Evolutionary conservation across 1,140 invertebrate genomes (phyloP).

Genomic region (Aradophagus sp.): DNA sequence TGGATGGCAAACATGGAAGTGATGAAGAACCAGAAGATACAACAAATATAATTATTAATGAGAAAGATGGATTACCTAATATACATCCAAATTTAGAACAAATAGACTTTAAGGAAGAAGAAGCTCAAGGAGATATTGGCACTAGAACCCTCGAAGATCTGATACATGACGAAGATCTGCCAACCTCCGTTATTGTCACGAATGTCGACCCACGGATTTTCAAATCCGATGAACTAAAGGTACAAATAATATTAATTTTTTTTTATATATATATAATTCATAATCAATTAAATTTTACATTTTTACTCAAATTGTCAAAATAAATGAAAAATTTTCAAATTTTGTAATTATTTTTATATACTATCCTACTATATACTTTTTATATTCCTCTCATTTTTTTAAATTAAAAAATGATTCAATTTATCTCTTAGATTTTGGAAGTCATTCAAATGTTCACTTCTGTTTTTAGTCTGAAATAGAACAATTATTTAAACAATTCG

Average conservation of each 20-base stretch:
- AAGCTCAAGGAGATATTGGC: slow-evolving; percentile 69
- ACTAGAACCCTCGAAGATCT: slow-evolving; percentile 77
- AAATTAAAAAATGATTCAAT: too few species aligned
- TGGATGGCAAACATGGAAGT: slow-evolving; percentile 68
- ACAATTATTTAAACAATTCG: slow-evolving; percentile 86
- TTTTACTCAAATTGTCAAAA: too few species aligned
- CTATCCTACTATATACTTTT: too few species aligned
- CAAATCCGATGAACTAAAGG: slow-evolving; percentile 80
- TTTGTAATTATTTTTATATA: too few species aligned
- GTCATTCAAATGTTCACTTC: too few species aligned
- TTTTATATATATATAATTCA: too few species aligned
- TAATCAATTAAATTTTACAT: too few species aligned
- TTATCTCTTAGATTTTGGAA: too few species aligned
- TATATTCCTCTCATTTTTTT: too few species aligned
- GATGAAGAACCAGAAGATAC: slow-evolving; percentile 74
- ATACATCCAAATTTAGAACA: slow-evolving; percentile 81
- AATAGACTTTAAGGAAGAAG: slow-evolving; percentile 70
- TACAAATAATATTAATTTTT: slow-evolving; percentile 24
- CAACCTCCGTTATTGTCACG: slow-evolving; percentile 91
- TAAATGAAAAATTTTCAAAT: too few species aligned
- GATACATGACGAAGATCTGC: slow-evolving; percentile 85
- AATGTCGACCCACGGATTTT: slow-evolving; percentile 89
- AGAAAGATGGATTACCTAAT: slow-evolving; percentile 87
- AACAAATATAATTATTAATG: slow-evolving; percentile 86
- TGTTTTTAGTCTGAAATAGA: slow-evolving; percentile 85